A percentile compares a stretch with the other conserved stretches of the same genome.
Conservation (phyloP, 2,797 vertebrate species). For the Neoniphon sammara region DNA sequence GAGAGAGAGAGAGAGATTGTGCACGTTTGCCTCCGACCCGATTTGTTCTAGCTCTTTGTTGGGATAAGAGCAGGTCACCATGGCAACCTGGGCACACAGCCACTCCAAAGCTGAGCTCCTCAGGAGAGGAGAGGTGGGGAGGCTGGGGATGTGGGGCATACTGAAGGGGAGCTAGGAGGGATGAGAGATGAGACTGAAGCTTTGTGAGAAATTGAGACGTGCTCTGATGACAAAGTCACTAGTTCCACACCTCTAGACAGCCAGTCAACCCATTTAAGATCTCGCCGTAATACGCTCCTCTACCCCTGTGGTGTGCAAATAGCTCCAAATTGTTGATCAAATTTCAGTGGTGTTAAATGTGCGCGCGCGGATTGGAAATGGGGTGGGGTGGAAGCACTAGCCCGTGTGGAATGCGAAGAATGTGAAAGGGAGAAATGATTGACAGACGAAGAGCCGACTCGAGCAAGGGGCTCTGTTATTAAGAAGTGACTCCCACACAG, state of each 20-base stretch:
- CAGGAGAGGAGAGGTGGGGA: constrained; percentile 48
- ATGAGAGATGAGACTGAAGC: not conserved
- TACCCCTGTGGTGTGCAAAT: constrained; percentile 48
- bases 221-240: constrained; percentile 1
- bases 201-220: constrained; percentile 35
- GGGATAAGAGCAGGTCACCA: constrained; percentile 76
- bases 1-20: constrained; percentile 35
- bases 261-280: constrained; percentile 3
- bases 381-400: constrained; percentile 58
- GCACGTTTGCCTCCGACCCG: constrained; percentile 31
- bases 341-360: constrained; percentile 12
- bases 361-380: constrained; percentile 41
- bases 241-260: constrained; percentile 4
- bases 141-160: constrained; percentile 17
- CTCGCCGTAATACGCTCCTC: constrained; percentile 35
- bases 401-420: constrained; percentile 72
- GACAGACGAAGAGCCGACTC: constrained; percentile 48
- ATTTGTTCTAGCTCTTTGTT: constrained; percentile 65
- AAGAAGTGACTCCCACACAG: constrained; percentile 66
- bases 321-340: constrained; percentile 18
- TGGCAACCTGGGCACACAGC: constrained; percentile 70
- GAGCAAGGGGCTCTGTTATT: constrained; percentile 53
- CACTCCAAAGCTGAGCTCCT: constrained; percentile 53
- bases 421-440: constrained; percentile 65
- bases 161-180: constrained; percentile 6